These are phyloP conservation scores for Macropodus opercularis DNA, from an alignment of 2,797 vertebrate genomes.

Conservation along the genomic window DNA sequence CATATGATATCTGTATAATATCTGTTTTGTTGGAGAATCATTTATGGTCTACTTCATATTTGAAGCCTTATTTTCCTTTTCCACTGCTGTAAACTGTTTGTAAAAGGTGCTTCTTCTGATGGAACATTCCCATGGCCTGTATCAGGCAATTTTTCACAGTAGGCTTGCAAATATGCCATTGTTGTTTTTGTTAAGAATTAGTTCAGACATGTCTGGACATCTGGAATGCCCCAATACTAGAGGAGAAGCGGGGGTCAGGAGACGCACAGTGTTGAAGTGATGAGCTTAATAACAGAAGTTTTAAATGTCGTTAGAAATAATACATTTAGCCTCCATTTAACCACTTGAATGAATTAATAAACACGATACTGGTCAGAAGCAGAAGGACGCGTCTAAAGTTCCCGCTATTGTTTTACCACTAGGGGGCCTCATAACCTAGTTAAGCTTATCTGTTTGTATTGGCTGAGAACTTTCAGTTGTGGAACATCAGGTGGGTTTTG, in stretches of 20 bases:
- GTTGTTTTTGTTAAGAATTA: constrained; percentile 32
- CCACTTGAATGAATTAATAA: neutral
- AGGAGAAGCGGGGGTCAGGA: neutral
- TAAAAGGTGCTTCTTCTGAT: neutral
- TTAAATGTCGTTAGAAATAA: too few relatives aligned
- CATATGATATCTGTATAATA: too few relatives aligned
- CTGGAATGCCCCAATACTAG: constrained; percentile 21
- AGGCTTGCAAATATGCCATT: constrained; percentile 22
- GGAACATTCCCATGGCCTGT: constrained; percentile 5
- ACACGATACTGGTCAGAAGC: neutral
- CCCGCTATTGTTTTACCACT: constrained; percentile 12
- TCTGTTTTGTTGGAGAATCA: too few relatives aligned
- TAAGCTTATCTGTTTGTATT: neutral
- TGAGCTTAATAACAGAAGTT: neutral
- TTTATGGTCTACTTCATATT: too few relatives aligned
- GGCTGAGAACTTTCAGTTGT: neutral
- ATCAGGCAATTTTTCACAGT: constrained; percentile 31
- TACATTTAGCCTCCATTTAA: neutral
- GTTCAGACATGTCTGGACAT: constrained; percentile 27
- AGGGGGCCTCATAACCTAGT: constrained; percentile 37
- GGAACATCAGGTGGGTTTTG: constrained; percentile 6
- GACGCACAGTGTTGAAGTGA: neutral
- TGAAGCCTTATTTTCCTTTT: too few relatives aligned
- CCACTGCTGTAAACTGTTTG: neutral
- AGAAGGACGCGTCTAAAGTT: neutral